These are phyloP conservation scores for Eptesicus fuscus DNA, from an alignment of 2,113 vertebrate species.

Conservation along the genomic window DNA sequence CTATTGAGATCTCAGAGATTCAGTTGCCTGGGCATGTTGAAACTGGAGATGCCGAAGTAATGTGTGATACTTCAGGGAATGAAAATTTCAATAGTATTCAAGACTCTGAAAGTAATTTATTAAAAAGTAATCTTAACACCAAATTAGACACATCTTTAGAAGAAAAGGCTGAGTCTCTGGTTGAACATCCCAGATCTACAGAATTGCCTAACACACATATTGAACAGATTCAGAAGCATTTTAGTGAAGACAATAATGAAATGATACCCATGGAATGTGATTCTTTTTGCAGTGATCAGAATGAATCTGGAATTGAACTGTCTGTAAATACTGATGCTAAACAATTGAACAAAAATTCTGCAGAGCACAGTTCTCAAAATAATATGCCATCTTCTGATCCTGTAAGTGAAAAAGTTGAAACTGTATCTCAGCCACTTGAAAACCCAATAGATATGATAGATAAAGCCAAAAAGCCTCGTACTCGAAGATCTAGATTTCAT, in stretches of 20 bases:
- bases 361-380: conserved; percentile 40
- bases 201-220: conserved; percentile 32
- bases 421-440: conserved; percentile 67
- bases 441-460: conserved; percentile 60
- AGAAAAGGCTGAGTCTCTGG: conserved; percentile 37
- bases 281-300: conserved; percentile 88
- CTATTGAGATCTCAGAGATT: neutral
- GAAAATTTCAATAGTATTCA: conserved; percentile 37
- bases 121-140: conserved; percentile 20
- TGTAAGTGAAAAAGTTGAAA: conserved; percentile 72
- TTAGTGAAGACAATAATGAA: conserved; percentile 87
- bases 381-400: conserved; percentile 35
- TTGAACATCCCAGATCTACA: conserved; percentile 50
- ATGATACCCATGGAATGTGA: conserved; percentile 94
- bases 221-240: conserved; percentile 68
- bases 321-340: conserved; percentile 57
- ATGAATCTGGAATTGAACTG: conserved; percentile 77
- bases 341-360: conserved; percentile 51
- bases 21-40: conserved; percentile 45
- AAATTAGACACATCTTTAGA: conserved; percentile 58
- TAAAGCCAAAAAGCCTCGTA: conserved; percentile 81
- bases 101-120: conserved; percentile 58
- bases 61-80: conserved; percentile 33
- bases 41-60: conserved; percentile 56
- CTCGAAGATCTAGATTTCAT: conserved; percentile 93